Conservation (phyloP, 37 sponge, comb jelly and placozoan species). For the Ianthella basta region DNA sequence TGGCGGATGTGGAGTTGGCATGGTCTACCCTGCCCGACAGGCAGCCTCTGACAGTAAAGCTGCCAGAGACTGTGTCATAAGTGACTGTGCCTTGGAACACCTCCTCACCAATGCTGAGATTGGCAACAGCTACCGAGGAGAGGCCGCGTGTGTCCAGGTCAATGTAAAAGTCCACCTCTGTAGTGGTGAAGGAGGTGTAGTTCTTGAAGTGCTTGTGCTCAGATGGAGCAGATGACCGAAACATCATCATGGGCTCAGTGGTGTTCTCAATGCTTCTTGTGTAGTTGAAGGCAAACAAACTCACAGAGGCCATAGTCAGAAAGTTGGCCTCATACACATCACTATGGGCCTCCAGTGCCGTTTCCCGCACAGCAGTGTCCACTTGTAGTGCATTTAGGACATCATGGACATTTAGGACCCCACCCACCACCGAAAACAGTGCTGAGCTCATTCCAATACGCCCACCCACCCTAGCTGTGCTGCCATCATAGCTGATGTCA, state of each 20-base stretch:
- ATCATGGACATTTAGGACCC: background rate
- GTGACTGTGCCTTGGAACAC: constrained; percentile 1
- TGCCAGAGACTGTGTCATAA: background rate
- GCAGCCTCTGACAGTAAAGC: constrained; percentile 12
- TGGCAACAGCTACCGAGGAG: background rate
- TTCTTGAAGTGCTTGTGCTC: constrained; percentile 4
- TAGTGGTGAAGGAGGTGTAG: background rate
- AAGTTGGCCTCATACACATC: background rate
- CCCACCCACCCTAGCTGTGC: background rate
- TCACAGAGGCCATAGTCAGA: background rate
- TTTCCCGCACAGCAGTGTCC: too few relatives aligned
- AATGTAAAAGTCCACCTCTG: background rate
- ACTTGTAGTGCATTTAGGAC: background rate
- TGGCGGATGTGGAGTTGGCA: background rate
- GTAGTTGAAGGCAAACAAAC: background rate
- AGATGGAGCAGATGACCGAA: background rate
- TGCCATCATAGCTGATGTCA: background rate
- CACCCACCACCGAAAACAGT: background rate
- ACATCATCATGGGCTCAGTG: background rate
- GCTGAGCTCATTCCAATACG: background rate
- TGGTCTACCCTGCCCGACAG: background rate
- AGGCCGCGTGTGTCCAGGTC: background rate
- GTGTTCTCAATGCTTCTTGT: too few relatives aligned
- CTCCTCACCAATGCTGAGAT: background rate
- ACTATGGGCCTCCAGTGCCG: background rate